Conservation (phyloP, 2,113 vertebrate species). For the Hystrix cristata region DNA sequence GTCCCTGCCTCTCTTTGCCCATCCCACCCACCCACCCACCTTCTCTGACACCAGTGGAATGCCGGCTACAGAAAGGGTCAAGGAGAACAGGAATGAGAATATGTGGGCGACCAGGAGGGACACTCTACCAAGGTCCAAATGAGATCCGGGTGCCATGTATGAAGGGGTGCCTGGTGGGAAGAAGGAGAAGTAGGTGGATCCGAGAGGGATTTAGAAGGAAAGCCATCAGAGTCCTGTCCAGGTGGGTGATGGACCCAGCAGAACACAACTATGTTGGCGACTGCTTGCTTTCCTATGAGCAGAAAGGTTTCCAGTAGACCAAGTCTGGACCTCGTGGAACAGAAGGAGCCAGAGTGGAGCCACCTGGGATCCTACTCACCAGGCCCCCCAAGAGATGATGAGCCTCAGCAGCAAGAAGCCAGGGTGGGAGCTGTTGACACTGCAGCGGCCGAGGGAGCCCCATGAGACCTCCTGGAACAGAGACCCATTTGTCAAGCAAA, state of each 20-base stretch:
- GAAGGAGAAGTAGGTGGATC: not conserved
- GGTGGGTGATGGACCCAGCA: not conserved
- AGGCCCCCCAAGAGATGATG: no score
- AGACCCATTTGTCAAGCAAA: not conserved
- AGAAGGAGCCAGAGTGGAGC: not conserved
- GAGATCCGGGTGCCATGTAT: not conserved
- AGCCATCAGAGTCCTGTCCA: not conserved
- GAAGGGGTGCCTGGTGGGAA: not conserved
- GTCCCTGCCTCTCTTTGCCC: not conserved
- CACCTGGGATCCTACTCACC: not conserved
- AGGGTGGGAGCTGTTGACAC: not conserved
- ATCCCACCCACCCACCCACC: not conserved
- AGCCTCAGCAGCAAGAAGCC: not conserved
- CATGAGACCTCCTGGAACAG: not conserved
- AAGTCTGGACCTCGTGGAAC: not conserved
- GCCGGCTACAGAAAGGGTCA: not conserved
- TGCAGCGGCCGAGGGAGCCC: not conserved
- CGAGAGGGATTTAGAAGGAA: not conserved
- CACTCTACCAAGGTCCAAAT: not conserved
- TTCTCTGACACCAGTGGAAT: not conserved
- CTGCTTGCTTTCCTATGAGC: not conserved
- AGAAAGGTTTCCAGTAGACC: not conserved
- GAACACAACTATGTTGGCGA: not conserved
- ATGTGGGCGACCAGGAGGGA: not conserved
- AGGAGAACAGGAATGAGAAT: accelerated